These are phyloP conservation scores for Corella eumyota DNA, from an alignment of 23 tunicate genomes.

Conservation along the genomic window DNA sequence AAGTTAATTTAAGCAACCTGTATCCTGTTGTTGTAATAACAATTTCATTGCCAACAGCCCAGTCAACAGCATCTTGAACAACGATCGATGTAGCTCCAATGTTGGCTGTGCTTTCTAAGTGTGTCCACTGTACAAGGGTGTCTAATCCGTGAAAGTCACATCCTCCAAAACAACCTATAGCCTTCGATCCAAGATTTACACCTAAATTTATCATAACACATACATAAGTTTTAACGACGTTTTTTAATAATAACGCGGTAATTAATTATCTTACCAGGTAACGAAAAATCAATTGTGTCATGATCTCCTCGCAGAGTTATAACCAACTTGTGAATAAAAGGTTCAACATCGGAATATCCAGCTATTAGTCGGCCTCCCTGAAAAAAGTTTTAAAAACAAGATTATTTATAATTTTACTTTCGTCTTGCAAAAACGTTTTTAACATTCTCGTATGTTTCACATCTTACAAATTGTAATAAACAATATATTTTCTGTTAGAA, in stretches of 20 bases:
- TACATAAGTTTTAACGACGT: no score
- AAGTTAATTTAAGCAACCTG: slow-evolving; percentile 28
- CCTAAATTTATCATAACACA: no score
- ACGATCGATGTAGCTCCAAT: slow-evolving; percentile 32
- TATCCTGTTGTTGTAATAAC: slow-evolving; percentile 81
- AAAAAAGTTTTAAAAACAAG: no score
- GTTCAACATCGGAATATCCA: slow-evolving; percentile 26
- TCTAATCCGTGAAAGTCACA: slow-evolving; percentile 65
- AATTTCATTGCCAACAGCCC: slow-evolving; percentile 85
- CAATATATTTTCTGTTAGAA: no score
- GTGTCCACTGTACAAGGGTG: slow-evolving; percentile 36
- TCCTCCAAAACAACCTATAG: slow-evolving; percentile 67
- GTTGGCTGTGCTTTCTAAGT: slow-evolving; percentile 42
- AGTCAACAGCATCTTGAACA: slow-evolving; percentile 48
- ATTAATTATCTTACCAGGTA: not conserved
- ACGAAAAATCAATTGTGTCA: not conserved
- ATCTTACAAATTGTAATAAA: no score
- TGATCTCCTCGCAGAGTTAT: slow-evolving; percentile 50
- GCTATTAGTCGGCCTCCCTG: slow-evolving; percentile 55
- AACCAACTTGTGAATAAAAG: slow-evolving; percentile 6
- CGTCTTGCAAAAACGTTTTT: not conserved
- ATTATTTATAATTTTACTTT: no score
- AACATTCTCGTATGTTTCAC: no score
- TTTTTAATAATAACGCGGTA: not conserved
- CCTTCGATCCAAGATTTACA: slow-evolving; percentile 50